A percentile compares a stretch with the other conserved stretches of the same genome.
Conservation (phyloP, 2,888 invertebrate genomes). For the Camptogramma bilineatum region DNA sequence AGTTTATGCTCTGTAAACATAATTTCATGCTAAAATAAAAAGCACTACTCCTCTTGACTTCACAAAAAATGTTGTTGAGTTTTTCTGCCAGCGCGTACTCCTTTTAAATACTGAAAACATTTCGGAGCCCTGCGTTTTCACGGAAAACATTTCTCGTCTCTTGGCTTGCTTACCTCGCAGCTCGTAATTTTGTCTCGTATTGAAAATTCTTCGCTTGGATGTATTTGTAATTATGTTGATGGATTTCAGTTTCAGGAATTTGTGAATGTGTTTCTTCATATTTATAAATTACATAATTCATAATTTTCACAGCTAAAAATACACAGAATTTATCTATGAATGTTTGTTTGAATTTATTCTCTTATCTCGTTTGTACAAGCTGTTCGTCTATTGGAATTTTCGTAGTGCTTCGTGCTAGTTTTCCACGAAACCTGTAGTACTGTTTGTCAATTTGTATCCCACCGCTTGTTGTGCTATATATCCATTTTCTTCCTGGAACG, state of each 20-base stretch:
- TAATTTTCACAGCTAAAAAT: no score
- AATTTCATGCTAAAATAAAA: conserved; percentile 55
- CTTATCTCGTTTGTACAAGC: neutral
- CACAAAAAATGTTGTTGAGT: conserved; percentile 64
- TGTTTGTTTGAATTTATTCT: neutral
- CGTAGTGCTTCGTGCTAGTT: conserved; percentile 6
- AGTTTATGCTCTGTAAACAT: conserved; percentile 8
- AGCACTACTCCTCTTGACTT: conserved; percentile 55
- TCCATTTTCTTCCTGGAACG: conserved; percentile 24
- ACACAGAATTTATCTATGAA: no score
- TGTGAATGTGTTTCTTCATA: neutral
- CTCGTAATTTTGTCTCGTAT: conserved; percentile 54
- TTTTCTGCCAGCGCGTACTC: conserved; percentile 56
- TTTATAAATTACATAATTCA: no score
- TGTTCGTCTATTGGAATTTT: neutral
- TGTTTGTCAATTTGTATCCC: conserved; percentile 20
- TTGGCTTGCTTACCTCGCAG: conserved; percentile 39
- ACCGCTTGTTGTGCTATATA: conserved; percentile 21
- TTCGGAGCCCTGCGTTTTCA: conserved; percentile 67
- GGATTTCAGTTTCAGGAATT: neutral
- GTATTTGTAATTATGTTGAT: conserved; percentile 32
- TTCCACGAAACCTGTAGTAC: conserved; percentile 3
- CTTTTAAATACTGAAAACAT: conserved; percentile 71
- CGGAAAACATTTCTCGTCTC: conserved; percentile 64
- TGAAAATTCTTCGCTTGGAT: conserved; percentile 35